Evolutionary conservation across 1,140 invertebrate genomes (phyloP), one percentile per base, ranked within the genome.

Genomic region (Drosophila insularis): DNA sequence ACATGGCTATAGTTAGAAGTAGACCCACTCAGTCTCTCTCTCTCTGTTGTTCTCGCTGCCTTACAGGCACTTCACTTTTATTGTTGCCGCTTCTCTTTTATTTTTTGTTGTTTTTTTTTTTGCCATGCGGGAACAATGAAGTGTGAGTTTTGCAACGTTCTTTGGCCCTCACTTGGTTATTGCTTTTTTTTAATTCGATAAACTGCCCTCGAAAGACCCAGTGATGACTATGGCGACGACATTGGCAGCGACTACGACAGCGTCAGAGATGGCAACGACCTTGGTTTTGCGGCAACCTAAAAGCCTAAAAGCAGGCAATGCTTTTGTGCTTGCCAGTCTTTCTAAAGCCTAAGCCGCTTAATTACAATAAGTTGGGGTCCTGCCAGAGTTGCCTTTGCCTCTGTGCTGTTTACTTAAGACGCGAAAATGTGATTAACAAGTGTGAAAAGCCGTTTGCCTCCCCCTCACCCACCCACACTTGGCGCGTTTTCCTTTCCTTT

Each of bases 351-450:
- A 86, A 86, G 82, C 82, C 82, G 84, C 82, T 86, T 86, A 86
- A 86, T 86, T 86, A 86, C 82, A 86, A 89, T 72, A 77, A 82
- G 84, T 71, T 82, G 68, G 59, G 66, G 67, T 50, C 60, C 67
- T 63, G 37, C 63, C 75, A 65, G 71, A 68, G 55, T 56, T 60
- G 75, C 56, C 68, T 50, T 50, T 6, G 43, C 43, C 43, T 50
- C 43, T 50, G 43, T 76, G 69, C 80, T 89, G 80, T 87, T 87
- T 84, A 81, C 80, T 89, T 87, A 87, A 87, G 84, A 89, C 84
- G 82, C 80, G 80, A 87, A 87, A 87, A 89, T 87, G 84, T 87
- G 84, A 87, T 87, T 87, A 87, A 87, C 84, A 87, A 87, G 84
- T 89, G 84, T 87, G 84, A 87, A 87, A 87, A 87, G 84, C 84